Base-by-base conservation (phyloP, 2,113 vertebrate genomes). In the Eupsittula cactorum region DNA sequence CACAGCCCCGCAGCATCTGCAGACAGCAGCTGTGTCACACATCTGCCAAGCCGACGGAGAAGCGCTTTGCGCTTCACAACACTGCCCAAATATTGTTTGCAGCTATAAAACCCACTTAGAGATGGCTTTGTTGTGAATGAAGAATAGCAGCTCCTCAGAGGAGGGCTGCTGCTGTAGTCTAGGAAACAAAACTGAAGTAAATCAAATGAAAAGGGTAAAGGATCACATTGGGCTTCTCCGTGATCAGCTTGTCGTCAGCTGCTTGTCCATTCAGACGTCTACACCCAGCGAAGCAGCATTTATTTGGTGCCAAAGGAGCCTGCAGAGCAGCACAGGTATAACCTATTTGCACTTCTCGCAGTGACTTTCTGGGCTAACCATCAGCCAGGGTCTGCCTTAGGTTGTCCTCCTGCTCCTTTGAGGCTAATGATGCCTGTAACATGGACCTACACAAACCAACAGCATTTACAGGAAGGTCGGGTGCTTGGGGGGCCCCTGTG, bases 161-260 rank as follows among this genome's bases (percentile, higher is more conserved):
- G 25, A 86, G 35, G 62, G 65, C 14, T 82, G 62, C 70, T 93
- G 90, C 46, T 0, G 33, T 62, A 57, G 52, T 57, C 84, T 35
- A 65, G 92, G 87, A 91, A 95, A 88, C 85, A 65, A 90, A 85
- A 86, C 41, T 42, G 63, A 74, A 93, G 57, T 46, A 60, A 90
- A 90, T 47, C 52, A 79, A 87, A 80, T 13, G 33, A 35, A 53
- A 95, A 88, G 71, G 18, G 41, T 41, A n/a, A 84, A 88, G 64
- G 62, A 90, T 29, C 59, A 65, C 2, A 0, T 0, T 25, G 53
- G 73, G 63, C 57, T 57, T 12, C 52, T 67, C 55, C 68, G 6
- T 1, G 39, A 35, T 5, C 53, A n/a, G 29, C 57, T 39, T 65
- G 27, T 16, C 46, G 71, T 57, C 59, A 3, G 47, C 8, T 41